A percentile compares a stretch with the other conserved stretches of the same genome.
phyloP scores from a whole-genome alignment of 2,113 vertebrate species.

The Elachura formosa region DNA sequence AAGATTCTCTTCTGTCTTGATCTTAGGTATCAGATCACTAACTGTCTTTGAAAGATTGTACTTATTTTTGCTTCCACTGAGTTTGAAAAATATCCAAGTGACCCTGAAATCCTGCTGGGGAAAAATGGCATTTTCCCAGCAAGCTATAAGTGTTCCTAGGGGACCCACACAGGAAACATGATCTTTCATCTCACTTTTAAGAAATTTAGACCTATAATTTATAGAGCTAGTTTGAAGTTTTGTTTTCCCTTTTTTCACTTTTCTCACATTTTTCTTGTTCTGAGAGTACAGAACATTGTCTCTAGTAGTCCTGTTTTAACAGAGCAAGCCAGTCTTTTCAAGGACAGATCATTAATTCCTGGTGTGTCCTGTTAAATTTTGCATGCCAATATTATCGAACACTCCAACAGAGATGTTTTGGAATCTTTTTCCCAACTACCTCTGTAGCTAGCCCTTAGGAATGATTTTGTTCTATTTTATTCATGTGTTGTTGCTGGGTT shows the following conservation, averaged over 20 bases:
- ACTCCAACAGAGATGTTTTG: not conserved
- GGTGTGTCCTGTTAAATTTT: conserved; percentile 22
- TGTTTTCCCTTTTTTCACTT: not conserved
- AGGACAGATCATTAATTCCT: conserved; percentile 35
- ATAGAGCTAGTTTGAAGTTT: not conserved
- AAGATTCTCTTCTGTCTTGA: conserved; percentile 1
- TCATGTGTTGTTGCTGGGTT: not conserved
- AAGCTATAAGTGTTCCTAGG: not conserved
- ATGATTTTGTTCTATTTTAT: not conserved
- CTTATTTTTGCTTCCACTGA: not conserved
- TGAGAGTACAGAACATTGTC: not conserved
- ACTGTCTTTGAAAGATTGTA: not conserved
- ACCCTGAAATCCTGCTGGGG: conserved; percentile 11
- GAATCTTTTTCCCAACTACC: not conserved
- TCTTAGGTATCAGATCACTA: not conserved
- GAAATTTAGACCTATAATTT: conserved; percentile 29
- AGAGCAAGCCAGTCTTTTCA: conserved; percentile 15
- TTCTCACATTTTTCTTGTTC: not conserved
- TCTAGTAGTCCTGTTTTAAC: not conserved
- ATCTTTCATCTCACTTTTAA: conserved; percentile 7
- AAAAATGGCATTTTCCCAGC: conserved; percentile 18
- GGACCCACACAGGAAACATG: not conserved
- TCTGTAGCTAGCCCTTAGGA: not conserved
- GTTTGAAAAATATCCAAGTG: not conserved
- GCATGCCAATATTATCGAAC: not conserved